Evolutionary conservation across 2,113 vertebrate genomes (phyloP), one percentile per base, ranked within the genome.

Genomic region (Planiliza haematocheilus): DNA sequence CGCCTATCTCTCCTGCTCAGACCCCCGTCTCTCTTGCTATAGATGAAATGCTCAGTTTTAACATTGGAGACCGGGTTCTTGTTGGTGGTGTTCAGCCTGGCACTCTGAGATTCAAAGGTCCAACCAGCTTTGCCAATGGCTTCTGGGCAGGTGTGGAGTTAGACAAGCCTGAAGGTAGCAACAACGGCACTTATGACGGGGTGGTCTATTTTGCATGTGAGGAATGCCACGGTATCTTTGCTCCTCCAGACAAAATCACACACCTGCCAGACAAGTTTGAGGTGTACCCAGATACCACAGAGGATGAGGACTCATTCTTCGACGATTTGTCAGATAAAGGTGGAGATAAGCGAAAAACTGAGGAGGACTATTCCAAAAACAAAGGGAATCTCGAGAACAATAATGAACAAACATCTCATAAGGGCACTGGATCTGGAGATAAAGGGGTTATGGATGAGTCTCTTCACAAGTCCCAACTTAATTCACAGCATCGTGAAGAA

Each of bases 101-200:
- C 39, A 98, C 92, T 0, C 70, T 99, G 42, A 88, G 92, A 63
- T 99, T 98, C 87, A 99, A 99, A 93, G 98, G 97, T 10, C 82
- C 89, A 13, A 97, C 97, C 42, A 92, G 91, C 59, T 98, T 99
- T 87, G 96, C 97, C 30, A 94, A 95, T 83, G 97, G 97, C 4
- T 95, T 96, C 90, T 98, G 97, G 98, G 97, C 96, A 34, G 98
- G 98, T 0, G 96, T 98, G 43, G 97, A 98, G 83, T 86, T 99
- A 71, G 97, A 99, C 74, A 93, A 95, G 72, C 93, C 97, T 48
- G 96, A 98, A 91, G 98, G 98, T 43, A 97, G 95, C 85, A 98
- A 98, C 79, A 94, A 95, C 10, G 98, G 98, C 52, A 96, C 94
- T 7, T 98, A 97, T 0, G 93, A 96, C 80, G 95, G 93, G 2